Conservation (phyloP, 2,888 invertebrate species). For the Dynastes hyllus region DNA sequence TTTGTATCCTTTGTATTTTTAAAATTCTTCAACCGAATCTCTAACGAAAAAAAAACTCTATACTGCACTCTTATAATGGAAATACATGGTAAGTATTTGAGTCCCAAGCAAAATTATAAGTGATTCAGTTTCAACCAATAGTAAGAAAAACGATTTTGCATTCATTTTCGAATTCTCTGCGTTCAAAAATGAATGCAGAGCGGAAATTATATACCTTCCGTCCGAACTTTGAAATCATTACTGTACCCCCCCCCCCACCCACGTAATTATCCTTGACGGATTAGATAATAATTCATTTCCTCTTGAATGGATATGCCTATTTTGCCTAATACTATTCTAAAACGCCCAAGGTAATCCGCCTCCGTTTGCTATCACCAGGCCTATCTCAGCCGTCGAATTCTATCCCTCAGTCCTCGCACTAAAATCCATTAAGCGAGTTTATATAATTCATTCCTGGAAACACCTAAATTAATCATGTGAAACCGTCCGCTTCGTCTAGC, state of each 20-base stretch:
- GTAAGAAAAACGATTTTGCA: too few species aligned
- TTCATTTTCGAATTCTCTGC: too few species aligned
- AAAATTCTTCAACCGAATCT: too few species aligned
- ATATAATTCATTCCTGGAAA: constrained; percentile 38
- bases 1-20: too few species aligned
- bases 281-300: background rate
- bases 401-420: background rate
- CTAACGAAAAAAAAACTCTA: too few species aligned
- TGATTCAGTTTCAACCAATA: too few species aligned
- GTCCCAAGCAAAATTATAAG: too few species aligned
- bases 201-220: too few species aligned
- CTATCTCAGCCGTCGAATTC: background rate
- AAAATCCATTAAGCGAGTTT: constrained; percentile 27
- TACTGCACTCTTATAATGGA: too few species aligned
- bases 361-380: background rate
- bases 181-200: too few species aligned
- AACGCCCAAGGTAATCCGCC: background rate
- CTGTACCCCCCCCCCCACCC: background rate
- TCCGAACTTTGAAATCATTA: too few species aligned
- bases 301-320: constrained; percentile 4
- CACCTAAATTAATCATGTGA: constrained; percentile 35
- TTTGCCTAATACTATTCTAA: background rate
- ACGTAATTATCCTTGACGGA: background rate
- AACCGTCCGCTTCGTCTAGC: constrained; percentile 27
- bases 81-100: too few species aligned